Evolutionary conservation across 2,113 vertebrate genomes (phyloP), one percentile per base, ranked within the genome.

Genomic region (Scatophagus argus): DNA sequence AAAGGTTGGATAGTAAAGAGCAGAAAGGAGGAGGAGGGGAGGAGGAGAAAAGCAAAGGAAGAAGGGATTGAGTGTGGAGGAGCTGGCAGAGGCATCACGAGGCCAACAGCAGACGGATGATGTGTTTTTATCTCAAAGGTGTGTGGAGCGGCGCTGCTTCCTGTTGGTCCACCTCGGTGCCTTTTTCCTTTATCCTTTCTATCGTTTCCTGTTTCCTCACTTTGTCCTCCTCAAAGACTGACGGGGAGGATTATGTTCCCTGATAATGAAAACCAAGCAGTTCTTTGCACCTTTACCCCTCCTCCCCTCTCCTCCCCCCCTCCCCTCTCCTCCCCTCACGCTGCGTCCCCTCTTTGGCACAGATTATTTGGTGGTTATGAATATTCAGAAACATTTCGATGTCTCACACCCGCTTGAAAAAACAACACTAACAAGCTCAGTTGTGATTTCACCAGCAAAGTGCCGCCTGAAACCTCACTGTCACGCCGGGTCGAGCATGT

Each of bases 321-420:
- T 8, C 46, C 3, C 0, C 2, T 27, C 36, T 19, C 54, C 23
- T 13, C 47, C n/a, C n/a, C n/a, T n/a, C n/a, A n/a, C n/a, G n/a
- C n/a, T n/a, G n/a, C n/a, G n/a, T n/a, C 62, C 38, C 32, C 7
- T 27, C 63, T 41, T 13, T 27, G 25, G 78, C 46, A 46, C 51
- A 41, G 23, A 62, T 68, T 54, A 82, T 65, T 36, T 49, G 47
- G 11, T 16, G 12, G 34, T 68, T 82, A 86, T 82, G 68, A 86
- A 88, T 82, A 86, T 88, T 86, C 83, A 84, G 44, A 70, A 29
- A 69, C 43, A 63, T 67, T 47, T 68, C 29, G 63, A 56, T 38
- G 32, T 72, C 17, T 78, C 36, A 44, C 66, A 52, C 54, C 4
- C 16, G 8, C 36, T 21, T 14, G 8, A 25, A 25, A 63, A 44